These are phyloP conservation scores for Stomatorhinus walkeri DNA, from an alignment of 2,797 vertebrate species.

Conservation along the genomic window DNA sequence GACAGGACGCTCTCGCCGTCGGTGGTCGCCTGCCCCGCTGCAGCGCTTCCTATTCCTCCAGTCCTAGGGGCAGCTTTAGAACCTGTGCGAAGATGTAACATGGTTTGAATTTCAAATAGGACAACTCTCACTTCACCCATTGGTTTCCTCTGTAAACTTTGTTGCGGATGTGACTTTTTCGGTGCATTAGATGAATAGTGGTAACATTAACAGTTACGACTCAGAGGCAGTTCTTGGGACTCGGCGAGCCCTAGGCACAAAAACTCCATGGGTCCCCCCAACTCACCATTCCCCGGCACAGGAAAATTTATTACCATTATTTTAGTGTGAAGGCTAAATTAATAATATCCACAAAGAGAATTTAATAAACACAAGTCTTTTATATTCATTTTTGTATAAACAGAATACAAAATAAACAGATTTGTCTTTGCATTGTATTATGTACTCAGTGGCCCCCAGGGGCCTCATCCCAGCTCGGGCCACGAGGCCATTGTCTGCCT, in stretches of 20 bases:
- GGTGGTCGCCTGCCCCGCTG: slow-evolving; percentile 61
- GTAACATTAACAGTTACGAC: not conserved
- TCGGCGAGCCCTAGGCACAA: not conserved
- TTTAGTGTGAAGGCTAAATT: not conserved
- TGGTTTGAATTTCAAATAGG: not conserved
- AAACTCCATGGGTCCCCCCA: not conserved
- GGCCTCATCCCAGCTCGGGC: not conserved
- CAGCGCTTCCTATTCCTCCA: slow-evolving; percentile 62
- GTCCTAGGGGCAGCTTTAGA: slow-evolving; percentile 72
- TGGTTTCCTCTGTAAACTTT: not conserved
- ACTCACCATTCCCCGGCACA: not conserved
- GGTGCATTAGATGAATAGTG: not conserved
- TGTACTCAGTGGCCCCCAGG: not conserved
- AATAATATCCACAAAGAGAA: not conserved
- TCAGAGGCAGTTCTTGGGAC: not conserved
- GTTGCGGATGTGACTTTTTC: not conserved
- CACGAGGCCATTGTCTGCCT: not conserved
- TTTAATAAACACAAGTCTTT: not conserved
- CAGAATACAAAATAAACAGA: not conserved
- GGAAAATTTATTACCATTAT: not conserved
- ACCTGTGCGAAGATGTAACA: slow-evolving; percentile 51
- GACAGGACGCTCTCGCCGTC: slow-evolving; percentile 89
- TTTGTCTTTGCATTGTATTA: not conserved
- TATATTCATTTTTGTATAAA: not conserved
- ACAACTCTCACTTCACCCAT: not conserved